Base-by-base conservation (phyloP, 2,888 invertebrate species). In the Lepeophtheirus nordmannii region DNA sequence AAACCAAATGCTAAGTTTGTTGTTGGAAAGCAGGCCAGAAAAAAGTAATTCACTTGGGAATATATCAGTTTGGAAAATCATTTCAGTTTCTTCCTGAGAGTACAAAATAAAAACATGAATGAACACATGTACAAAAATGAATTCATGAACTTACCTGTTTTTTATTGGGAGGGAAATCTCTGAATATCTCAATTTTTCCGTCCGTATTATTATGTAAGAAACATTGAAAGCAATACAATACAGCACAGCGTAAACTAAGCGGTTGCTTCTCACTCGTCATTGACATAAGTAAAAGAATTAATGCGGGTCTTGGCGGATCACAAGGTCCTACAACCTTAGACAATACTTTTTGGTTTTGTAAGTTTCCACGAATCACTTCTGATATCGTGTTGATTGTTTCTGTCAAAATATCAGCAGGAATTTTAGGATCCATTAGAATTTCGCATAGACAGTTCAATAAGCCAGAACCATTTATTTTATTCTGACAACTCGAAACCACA, bases 251-350 rank as follows among this genome's bases (percentile, higher is more conserved):
- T 72, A 89, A 76, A 0, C 78, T 78, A 74, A 97, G 87, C 0
- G 93, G 88, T 75, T 98, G 98, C 73, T 93, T 94, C 75, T 98
- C 97, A 75, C 96, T 94, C 9, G 93, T 91, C 93, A 98, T 96
- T 0, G 96, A 94, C 89, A 96, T 91, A 10, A 98, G 78, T 10
- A 98, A 79, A 58, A 97, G 89, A 0, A 97, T 89, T 65, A 97
- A 85, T 0, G 92, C 92, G 0, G 96, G 90, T 67, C 94, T 83
- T 2, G 94, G 93, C 8, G 96, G 94, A 71, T 83, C 87, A 1
- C 90, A 89, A 0, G 94, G 94, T 17, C 93, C 94, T 81, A 87
- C 83, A 1, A 96, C 89, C 63, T 84, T 75, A 0, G 89, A 86
- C 71, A 98, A 83, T 73, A 86, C 90, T 72, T 92, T 89, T 77